Evolutionary conservation across 2,797 vertebrate species (phyloP).

Genomic region (Spheniscus humboldti): DNA sequence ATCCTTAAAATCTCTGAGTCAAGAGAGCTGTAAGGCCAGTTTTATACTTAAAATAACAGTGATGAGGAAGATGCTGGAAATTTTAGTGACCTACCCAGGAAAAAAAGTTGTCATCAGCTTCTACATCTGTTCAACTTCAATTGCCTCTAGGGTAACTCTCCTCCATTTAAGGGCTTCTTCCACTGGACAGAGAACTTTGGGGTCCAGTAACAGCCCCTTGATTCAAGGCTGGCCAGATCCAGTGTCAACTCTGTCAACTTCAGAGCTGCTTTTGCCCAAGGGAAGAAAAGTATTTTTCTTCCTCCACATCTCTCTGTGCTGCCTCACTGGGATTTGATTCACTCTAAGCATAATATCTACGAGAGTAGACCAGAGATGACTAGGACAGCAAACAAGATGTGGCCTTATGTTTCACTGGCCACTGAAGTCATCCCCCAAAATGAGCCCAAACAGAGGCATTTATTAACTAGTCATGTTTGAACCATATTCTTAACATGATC

Average conservation of each 20-base stretch:
- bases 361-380: neutral
- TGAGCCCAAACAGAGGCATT: neutral
- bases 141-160: neutral
- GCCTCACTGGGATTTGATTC: neutral
- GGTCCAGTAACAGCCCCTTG: neutral
- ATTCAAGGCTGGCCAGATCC: neutral
- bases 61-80: neutral
- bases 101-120: neutral
- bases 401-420: neutral
- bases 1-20: neutral
- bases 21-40: neutral
- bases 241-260: neutral
- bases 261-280: neutral
- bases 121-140: neutral
- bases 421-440: neutral
- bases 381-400: neutral
- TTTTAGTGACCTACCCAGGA: neutral
- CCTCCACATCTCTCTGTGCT: neutral
- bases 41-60: neutral
- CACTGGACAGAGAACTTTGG: neutral
- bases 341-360: neutral
- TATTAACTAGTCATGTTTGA: neutral
- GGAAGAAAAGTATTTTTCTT: neutral
- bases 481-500: neutral
- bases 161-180: neutral